Conservation (phyloP, 1,140 invertebrate genomes). For the Orchestia grillus region DNA sequence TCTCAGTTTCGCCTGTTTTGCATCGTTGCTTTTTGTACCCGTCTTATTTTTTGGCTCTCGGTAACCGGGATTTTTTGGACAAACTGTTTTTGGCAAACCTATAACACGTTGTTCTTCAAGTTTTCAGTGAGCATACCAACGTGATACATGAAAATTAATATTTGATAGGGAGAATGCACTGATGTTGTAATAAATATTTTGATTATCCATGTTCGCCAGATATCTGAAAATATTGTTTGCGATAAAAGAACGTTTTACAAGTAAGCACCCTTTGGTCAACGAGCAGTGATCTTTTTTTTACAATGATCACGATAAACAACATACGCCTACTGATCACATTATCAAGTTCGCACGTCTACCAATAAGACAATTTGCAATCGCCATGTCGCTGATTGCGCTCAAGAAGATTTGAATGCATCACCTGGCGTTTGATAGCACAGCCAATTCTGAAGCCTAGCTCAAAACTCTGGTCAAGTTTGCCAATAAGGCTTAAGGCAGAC, state of each 20-base stretch:
- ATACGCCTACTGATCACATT: not conserved
- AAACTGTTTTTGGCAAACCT: not conserved
- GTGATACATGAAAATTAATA: not conserved
- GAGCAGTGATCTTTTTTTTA: not conserved
- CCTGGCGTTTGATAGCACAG: not conserved
- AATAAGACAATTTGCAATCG: not conserved
- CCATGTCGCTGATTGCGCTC: not conserved
- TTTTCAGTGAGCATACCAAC: not conserved
- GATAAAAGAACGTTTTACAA: not conserved
- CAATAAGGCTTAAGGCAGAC: not conserved
- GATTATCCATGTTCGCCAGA: not conserved
- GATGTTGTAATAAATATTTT: not conserved
- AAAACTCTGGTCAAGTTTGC: not conserved
- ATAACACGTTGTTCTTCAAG: not conserved
- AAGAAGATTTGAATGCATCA: not conserved
- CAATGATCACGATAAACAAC: not conserved
- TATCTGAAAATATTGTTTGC: not conserved
- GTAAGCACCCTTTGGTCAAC: not conserved
- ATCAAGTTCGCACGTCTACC: not conserved
- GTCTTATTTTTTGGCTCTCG: not conserved
- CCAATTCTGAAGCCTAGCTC: not conserved
- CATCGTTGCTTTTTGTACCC: not conserved
- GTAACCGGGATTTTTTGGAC: not conserved
- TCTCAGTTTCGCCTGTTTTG: not conserved
- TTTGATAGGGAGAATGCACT: not conserved